A percentile compares a stretch with the other conserved stretches of the same genome.
Evolutionary conservation across 2,113 vertebrate genomes (phyloP).

Genomic region (Herpetotheres cachinnans): DNA sequence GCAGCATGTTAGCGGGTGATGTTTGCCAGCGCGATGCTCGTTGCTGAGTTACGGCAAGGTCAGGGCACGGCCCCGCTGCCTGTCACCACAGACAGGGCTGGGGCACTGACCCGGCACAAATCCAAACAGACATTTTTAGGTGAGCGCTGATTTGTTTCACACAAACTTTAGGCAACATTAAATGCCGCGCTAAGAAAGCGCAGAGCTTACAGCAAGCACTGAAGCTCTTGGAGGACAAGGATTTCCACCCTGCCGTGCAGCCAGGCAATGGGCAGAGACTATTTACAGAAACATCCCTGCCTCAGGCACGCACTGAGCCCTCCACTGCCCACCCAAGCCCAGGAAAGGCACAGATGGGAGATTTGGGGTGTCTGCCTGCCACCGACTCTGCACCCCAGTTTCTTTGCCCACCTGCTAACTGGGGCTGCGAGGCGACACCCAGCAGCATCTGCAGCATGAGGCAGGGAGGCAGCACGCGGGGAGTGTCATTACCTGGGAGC

Average conservation of each 20-base stretch:
- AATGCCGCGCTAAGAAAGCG: neutral
- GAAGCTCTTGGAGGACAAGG: neutral
- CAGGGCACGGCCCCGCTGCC: constrained; percentile 21
- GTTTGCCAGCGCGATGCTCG: neutral
- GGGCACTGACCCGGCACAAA: constrained; percentile 55
- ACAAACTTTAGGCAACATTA: neutral
- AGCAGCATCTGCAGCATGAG: neutral
- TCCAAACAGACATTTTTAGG: constrained; percentile 56
- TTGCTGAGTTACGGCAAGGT: constrained; percentile 27
- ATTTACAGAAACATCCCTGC: neutral
- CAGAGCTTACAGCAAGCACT: neutral
- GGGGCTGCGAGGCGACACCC: neutral
- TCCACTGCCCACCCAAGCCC: neutral
- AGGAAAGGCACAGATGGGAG: neutral
- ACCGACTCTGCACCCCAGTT: fast-evolving
- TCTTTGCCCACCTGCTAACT: neutral
- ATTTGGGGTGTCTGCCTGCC: neutral
- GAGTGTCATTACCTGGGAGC: constrained; percentile 85
- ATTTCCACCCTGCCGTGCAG: neutral
- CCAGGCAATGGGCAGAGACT: neutral
- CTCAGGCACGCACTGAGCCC: fast-evolving
- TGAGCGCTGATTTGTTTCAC: constrained; percentile 7
- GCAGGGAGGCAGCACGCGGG: neutral
- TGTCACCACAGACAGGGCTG: neutral
- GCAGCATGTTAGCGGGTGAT: neutral